Percentiles rank a stretch among this genome's conserved stretches.
Conservation (phyloP, 1,140 invertebrate species). For the Ericerus pela region DNA sequence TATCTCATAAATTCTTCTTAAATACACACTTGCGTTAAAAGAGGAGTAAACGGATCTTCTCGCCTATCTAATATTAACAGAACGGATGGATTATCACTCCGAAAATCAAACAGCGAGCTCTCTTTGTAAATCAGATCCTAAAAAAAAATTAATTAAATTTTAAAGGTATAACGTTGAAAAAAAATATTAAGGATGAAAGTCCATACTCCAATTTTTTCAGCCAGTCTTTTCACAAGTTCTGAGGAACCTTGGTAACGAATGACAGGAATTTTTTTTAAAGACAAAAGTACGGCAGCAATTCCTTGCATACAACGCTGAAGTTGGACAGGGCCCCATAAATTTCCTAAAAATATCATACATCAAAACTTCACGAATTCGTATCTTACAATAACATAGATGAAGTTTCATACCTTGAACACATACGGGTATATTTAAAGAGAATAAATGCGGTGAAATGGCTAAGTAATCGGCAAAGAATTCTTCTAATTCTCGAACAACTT, state of each 20-base stretch:
- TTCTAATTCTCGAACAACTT: slow-evolving; percentile 86
- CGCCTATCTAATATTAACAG: slow-evolving; percentile 78
- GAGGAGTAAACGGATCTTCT: slow-evolving; percentile 88
- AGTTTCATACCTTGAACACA: slow-evolving; percentile 40
- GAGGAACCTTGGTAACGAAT: slow-evolving; percentile 87
- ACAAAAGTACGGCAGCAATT: slow-evolving; percentile 71
- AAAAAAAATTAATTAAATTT: slow-evolving; percentile 14
- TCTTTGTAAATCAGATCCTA: slow-evolving; percentile 72
- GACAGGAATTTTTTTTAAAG: slow-evolving; percentile 75
- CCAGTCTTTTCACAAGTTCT: slow-evolving; percentile 65
- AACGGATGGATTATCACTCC: slow-evolving; percentile 53
- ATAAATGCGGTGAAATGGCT: slow-evolving; percentile 78
- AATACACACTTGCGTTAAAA: slow-evolving; percentile 65
- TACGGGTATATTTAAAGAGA: slow-evolving; percentile 52
- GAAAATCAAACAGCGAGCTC: slow-evolving; percentile 70
- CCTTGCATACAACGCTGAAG: slow-evolving; percentile 71
- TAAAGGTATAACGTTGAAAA: not conserved
- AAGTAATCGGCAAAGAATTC: slow-evolving; percentile 92
- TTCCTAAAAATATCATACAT: slow-evolving; percentile 32
- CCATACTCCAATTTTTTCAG: slow-evolving; percentile 54
- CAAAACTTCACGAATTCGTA: not conserved
- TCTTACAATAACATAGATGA: not conserved
- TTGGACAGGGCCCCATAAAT: slow-evolving; percentile 55
- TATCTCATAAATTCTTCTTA: not conserved
- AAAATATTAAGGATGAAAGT: not conserved